Evolutionary conservation across 2,797 vertebrate species (phyloP).

Genomic region (Scolopax bukidnonensis): DNA sequence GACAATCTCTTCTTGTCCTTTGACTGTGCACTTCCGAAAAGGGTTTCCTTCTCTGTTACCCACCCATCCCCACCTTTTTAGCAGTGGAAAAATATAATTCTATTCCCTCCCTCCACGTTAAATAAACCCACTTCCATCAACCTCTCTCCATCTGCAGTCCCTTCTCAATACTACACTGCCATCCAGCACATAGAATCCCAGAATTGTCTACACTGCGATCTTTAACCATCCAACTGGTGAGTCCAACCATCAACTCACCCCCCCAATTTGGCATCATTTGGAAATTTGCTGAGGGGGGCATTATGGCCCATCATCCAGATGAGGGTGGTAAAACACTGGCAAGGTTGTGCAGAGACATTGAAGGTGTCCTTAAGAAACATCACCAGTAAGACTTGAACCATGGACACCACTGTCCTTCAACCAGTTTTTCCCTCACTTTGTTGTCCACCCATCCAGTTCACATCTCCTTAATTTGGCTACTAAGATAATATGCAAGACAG

Average conservation of each 20-base stretch:
- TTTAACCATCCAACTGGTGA: too few species aligned
- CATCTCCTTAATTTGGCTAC: background rate
- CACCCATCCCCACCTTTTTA: background rate
- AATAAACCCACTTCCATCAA: background rate
- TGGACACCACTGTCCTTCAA: background rate
- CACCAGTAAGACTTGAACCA: background rate
- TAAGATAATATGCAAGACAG: background rate
- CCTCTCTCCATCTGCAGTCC: background rate
- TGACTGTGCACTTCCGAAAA: background rate
- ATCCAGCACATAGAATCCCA: background rate
- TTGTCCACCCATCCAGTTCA: background rate
- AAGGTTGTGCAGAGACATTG: background rate
- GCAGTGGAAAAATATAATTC: background rate
- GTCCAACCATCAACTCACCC: background rate
- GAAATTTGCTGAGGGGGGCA: background rate
- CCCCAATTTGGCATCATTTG: background rate
- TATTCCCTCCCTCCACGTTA: background rate
- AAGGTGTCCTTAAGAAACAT: background rate
- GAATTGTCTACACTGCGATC: background rate
- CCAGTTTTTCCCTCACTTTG: background rate
- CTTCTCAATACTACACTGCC: background rate
- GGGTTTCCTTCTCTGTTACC: background rate
- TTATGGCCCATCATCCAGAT: too few species aligned
- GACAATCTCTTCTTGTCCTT: too few species aligned
- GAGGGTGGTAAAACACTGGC: too few species aligned